phyloP scores from a whole-genome alignment of 2,888 invertebrate species.

The Sphinx pinastri region DNA sequence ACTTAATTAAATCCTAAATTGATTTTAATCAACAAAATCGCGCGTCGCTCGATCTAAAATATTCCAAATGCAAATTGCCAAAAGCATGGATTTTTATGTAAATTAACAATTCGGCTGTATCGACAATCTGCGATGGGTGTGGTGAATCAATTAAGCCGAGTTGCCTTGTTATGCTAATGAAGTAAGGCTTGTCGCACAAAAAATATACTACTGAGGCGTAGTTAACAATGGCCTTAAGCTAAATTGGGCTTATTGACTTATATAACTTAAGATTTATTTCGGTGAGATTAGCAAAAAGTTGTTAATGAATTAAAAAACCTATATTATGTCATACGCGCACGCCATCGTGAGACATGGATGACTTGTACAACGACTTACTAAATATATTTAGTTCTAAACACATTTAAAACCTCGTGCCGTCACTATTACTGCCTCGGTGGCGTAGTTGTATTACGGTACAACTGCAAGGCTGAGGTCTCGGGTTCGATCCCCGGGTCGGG shows the following conservation, averaged over 20 bases:
- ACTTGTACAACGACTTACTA: too few species aligned
- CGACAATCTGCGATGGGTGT: constrained; percentile 27
- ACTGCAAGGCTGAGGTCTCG: too few species aligned
- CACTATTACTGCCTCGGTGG: too few species aligned
- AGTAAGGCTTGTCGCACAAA: constrained; percentile 24
- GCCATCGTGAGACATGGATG: too few species aligned
- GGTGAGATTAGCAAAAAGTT: too few species aligned
- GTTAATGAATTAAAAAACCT: too few species aligned
- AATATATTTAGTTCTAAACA: too few species aligned
- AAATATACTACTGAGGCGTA: constrained; percentile 8
- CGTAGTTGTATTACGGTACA: too few species aligned
- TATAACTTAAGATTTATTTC: neutral
- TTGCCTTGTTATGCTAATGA: constrained; percentile 30
- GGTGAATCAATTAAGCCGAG: constrained; percentile 30
- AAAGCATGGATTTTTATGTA: constrained; percentile 27
- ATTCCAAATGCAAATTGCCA: neutral
- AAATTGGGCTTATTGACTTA: neutral
- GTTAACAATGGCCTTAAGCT: constrained; percentile 6
- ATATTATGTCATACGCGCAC: too few species aligned
- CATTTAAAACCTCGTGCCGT: too few species aligned
- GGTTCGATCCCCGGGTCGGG: too few species aligned
- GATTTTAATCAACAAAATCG: constrained; percentile 10
- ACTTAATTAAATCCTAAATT: neutral
- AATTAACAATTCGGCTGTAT: constrained; percentile 26
- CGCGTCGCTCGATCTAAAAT: neutral